phyloP scores from a whole-genome alignment of 2,113 vertebrate species.

The Benthochromis sp. region DNA sequence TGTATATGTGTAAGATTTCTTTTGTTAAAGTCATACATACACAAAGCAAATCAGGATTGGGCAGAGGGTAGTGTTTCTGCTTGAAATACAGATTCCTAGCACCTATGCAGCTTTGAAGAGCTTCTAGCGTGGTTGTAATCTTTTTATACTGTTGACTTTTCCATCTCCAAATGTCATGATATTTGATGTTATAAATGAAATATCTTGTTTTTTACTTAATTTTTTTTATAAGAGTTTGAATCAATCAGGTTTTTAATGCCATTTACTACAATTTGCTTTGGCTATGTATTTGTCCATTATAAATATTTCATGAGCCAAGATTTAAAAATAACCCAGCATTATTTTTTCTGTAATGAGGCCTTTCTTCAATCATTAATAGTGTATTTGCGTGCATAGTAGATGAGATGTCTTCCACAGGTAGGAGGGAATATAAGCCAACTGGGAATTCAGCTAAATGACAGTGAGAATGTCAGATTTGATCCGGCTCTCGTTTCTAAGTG shows the following conservation, averaged over 20 bases:
- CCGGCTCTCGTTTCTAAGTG: not conserved
- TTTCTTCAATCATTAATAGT: not conserved
- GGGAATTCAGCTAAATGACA: slow-evolving; percentile 29
- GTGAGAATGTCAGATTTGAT: slow-evolving; percentile 25
- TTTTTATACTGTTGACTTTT: not conserved
- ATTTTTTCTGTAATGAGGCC: not conserved
- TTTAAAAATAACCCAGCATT: not conserved
- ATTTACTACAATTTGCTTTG: not conserved
- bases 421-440: not conserved
- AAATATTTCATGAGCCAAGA: not conserved
- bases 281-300: not conserved
- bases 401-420: not conserved
- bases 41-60: not conserved
- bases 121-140: not conserved
- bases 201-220: not conserved
- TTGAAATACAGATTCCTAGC: not conserved
- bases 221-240: not conserved
- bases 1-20: not conserved
- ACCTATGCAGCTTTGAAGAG: not conserved
- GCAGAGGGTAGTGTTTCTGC: not conserved
- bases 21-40: not conserved
- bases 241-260: not conserved
- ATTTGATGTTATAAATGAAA: not conserved
- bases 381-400: not conserved
- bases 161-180: not conserved